Percentiles rank a stretch among this genome's conserved stretches.
Conservation (phyloP, 2,113 vertebrate genomes). For the Rhinopomastus cyanomelas region DNA sequence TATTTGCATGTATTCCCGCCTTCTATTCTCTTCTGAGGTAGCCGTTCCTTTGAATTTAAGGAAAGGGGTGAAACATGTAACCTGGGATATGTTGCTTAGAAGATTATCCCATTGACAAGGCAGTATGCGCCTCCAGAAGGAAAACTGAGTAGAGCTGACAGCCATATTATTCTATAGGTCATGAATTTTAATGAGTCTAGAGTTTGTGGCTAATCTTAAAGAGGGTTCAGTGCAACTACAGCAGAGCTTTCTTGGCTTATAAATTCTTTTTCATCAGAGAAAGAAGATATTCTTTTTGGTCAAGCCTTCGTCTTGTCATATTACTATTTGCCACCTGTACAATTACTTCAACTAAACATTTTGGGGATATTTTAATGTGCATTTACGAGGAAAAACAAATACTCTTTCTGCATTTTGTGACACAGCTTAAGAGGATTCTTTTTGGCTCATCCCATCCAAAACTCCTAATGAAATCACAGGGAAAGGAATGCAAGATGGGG, state of each 20-base stretch:
- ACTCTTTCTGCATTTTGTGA: background rate
- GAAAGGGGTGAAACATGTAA: background rate
- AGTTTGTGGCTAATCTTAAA: background rate
- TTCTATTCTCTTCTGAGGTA: background rate
- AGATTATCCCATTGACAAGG: background rate
- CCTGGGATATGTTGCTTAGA: background rate
- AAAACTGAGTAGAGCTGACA: background rate
- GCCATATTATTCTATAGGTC: background rate
- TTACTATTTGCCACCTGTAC: background rate
- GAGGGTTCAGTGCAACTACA: background rate
- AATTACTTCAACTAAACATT: background rate
- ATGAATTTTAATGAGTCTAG: constrained; percentile 4
- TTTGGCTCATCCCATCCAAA: background rate
- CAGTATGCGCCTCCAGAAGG: background rate
- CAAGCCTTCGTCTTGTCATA: background rate
- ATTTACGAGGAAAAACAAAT: background rate
- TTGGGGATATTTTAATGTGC: background rate
- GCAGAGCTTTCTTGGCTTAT: background rate
- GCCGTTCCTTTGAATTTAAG: background rate
- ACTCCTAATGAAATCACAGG: background rate
- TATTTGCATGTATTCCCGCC: background rate
- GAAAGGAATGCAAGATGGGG: background rate
- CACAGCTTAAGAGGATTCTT: background rate
- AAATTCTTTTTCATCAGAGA: background rate
- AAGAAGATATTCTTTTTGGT: background rate